Base-by-base conservation (phyloP, 2,113 vertebrate genomes). In the Dissostichus mawsoni region DNA sequence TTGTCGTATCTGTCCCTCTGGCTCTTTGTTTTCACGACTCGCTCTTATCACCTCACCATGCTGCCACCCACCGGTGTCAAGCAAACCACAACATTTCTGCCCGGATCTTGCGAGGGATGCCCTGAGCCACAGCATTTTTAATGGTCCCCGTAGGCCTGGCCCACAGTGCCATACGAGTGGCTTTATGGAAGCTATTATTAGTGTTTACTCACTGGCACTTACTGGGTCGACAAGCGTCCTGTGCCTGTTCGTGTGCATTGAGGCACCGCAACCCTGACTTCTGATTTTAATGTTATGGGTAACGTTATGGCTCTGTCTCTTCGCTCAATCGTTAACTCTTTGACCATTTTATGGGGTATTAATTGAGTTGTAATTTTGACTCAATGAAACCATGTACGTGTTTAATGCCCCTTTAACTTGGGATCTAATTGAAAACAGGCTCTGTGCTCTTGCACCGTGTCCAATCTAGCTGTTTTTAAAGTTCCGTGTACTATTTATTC, bases 351-450 rank as follows among this genome's bases (percentile, higher is more conserved):
- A 94, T 87, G 89, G 89, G 91, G 91, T 92, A 93, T 94, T 94
- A 94, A 94, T 93, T 94, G 92, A 92, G 92, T 93, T 91, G 90
- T 94, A 94, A 94, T 94, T 94, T 93, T 91, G 89, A 89, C 88
- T 93, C 93, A 85, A 85, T 90, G 88, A 93, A 93, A 93, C 87
- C 92, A 83, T 90, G 87, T 87, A 89, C 89, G 85, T 82, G 85
- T 93, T 94, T 92, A 93, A 92, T 91, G 88, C 76, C 59, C 56
- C 71, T 92, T 91, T 90, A 91, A 94, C 91, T 90, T 75, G 69
- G 69, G 80, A 69, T 80, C 81, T 93, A 94, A 94, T 94, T 94
- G 93, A 91, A 93, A 94, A 90, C 92, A 94, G 92, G 71, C 88
- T 58, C 69, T 79, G n/a, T 74, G 75, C 61, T 73, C 69, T 48